Evolutionary conservation across 1,140 invertebrate genomes (phyloP).

Genomic region (Ruditapes philippinarum): DNA sequence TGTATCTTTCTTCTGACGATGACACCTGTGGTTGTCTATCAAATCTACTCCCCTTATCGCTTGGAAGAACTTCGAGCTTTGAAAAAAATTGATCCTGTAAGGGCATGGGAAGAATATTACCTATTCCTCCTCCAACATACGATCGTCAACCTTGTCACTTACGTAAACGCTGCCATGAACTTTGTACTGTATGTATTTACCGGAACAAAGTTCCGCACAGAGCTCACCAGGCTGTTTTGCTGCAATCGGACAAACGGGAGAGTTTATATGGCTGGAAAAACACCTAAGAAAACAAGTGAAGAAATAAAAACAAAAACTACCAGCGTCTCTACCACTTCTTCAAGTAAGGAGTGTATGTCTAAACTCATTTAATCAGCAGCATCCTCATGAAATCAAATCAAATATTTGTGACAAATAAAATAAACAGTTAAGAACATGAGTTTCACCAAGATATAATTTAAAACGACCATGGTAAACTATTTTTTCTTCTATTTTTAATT

Average conservation of each 20-base stretch:
- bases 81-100: not conserved
- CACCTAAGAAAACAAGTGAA: not conserved
- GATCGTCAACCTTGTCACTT: constrained; percentile 8
- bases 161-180: constrained; percentile 45
- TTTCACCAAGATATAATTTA: no score
- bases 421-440: no score
- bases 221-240: constrained; percentile 3
- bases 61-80: not conserved
- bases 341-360: not conserved
- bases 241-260: not conserved
- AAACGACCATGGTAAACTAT: no score
- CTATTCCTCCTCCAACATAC: not conserved
- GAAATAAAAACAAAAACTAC: not conserved
- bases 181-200: constrained; percentile 54
- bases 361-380: no score
- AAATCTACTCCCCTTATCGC: not conserved
- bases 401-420: no score
- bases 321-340: not conserved
- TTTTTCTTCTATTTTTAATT: no score
- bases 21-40: constrained; percentile 11
- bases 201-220: constrained; percentile 32
- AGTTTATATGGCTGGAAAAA: not conserved
- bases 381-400: no score
- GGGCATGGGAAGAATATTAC: constrained; percentile 5
- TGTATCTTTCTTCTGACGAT: constrained; percentile 27